Evolutionary conservation across 1,140 invertebrate species (phyloP).

Genomic region (Drosophila kepulauana): DNA sequence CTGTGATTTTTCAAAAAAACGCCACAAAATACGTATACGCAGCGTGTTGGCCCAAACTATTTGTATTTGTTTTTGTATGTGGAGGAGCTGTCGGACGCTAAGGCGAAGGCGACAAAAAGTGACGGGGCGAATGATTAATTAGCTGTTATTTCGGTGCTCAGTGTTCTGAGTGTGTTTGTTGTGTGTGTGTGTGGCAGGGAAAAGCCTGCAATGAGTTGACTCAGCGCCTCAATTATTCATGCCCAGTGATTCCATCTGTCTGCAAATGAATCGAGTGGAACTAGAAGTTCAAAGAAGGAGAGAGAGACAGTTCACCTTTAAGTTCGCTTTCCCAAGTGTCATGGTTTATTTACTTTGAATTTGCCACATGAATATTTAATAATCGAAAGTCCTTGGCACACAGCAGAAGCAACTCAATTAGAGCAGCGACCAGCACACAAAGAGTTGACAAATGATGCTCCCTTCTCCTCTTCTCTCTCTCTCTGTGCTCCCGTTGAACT

Average conservation of each 20-base stretch:
- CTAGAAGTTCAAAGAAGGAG: not conserved
- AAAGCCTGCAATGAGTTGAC: constrained; percentile 72
- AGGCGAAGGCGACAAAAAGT: constrained; percentile 33
- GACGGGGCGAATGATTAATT: constrained; percentile 70
- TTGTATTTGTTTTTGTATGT: constrained; percentile 1
- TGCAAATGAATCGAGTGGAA: constrained; percentile 16
- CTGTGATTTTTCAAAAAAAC: constrained; percentile 56
- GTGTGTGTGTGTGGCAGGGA: constrained; percentile 41
- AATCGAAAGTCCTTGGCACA: constrained; percentile 61
- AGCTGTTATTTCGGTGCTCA: constrained; percentile 33
- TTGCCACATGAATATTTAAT: constrained; percentile 70
- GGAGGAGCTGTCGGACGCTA: not conserved
- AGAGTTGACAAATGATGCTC: constrained; percentile 45
- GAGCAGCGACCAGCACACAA: constrained; percentile 11
- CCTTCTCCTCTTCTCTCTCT: not conserved
- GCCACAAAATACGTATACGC: constrained; percentile 2
- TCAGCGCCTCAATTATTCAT: constrained; percentile 71
- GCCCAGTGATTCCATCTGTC: constrained; percentile 23
- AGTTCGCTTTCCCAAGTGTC: constrained; percentile 29
- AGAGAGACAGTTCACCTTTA: not conserved
- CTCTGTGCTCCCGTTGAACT: not conserved
- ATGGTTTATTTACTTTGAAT: constrained; percentile 63
- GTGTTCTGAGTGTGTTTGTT: constrained; percentile 7
- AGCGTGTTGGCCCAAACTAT: constrained; percentile 39
- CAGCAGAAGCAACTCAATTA: constrained; percentile 19